Conservation (phyloP, 2,113 vertebrate genomes). For the Rhagologus leucostigma region DNA sequence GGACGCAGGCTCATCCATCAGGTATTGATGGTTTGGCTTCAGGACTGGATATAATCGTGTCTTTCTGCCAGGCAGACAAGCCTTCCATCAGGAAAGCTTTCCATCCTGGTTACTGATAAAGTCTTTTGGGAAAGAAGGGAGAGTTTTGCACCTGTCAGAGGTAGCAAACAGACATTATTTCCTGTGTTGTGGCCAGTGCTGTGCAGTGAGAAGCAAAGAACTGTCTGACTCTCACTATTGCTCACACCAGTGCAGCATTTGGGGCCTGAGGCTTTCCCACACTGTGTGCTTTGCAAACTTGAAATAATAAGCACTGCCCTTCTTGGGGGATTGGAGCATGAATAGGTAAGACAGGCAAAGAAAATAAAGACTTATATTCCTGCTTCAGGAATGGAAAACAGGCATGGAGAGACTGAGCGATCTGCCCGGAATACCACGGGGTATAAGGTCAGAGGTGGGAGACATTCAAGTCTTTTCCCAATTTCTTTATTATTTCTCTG, state of each 20-base stretch:
- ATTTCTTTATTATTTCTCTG: not conserved
- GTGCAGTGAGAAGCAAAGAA: not conserved
- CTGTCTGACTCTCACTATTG: not conserved
- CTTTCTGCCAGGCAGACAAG: not conserved
- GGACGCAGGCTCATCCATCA: not conserved
- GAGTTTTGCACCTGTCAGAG: not conserved
- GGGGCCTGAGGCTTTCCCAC: not conserved
- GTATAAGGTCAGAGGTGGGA: not conserved
- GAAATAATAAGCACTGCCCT: not conserved
- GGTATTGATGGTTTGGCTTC: not conserved
- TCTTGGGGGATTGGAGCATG: not conserved
- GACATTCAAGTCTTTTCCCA: not conserved
- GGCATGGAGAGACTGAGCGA: not conserved
- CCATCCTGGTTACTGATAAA: not conserved
- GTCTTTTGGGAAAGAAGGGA: not conserved
- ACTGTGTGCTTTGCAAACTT: not conserved
- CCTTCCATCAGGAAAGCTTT: not conserved
- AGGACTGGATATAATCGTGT: not conserved
- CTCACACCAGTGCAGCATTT: not conserved
- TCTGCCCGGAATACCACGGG: not conserved
- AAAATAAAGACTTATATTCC: not conserved
- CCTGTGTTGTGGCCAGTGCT: not conserved
- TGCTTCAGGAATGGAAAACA: not conserved
- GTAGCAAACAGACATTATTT: not conserved
- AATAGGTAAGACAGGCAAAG: not conserved